Conservation (phyloP, 2,888 invertebrate genomes). For the Pterostichus niger region DNA sequence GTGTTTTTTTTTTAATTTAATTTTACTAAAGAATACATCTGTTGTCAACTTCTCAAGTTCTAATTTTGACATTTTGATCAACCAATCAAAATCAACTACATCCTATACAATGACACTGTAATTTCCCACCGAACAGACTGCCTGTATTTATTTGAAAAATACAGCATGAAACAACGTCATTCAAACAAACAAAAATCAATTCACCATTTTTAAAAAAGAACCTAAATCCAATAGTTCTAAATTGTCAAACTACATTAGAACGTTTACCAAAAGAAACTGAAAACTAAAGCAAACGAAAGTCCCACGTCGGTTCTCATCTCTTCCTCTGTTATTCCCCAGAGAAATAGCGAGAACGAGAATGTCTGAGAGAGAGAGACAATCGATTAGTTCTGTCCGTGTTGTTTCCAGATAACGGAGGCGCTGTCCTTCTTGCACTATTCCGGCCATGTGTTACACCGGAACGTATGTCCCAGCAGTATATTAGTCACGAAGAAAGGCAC, state of each 20-base stretch:
- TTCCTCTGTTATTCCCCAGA: conserved; percentile 4
- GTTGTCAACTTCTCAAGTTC: no score
- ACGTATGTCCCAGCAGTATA: conserved; percentile 95
- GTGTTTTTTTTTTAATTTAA: no score
- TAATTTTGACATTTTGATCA: no score
- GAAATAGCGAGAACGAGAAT: background rate
- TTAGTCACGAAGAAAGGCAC: conserved; percentile 95
- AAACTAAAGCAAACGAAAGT: conserved; percentile 51
- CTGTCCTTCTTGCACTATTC: conserved; percentile 94
- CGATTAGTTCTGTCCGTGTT: conserved; percentile 49
- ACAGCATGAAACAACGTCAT: no score
- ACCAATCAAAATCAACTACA: no score
- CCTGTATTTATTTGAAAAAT: no score
- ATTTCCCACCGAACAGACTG: no score
- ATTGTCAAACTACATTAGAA: conserved; percentile 44
- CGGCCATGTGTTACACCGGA: conserved; percentile 93
- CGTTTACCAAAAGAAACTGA: conserved; percentile 39
- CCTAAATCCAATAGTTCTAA: conserved; percentile 33
- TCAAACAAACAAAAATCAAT: no score
- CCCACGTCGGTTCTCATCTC: conserved; percentile 31
- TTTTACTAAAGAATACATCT: no score
- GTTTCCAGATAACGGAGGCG: conserved; percentile 94
- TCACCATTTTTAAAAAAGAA: background rate
- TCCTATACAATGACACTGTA: no score
- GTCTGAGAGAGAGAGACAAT: conserved; percentile 24